Percentiles rank a stretch among this genome's conserved stretches.
These are phyloP conservation scores for Parazoanthus swiftii DNA, from an alignment of 92 coral and sea anemone species.

Conservation along the genomic window DNA sequence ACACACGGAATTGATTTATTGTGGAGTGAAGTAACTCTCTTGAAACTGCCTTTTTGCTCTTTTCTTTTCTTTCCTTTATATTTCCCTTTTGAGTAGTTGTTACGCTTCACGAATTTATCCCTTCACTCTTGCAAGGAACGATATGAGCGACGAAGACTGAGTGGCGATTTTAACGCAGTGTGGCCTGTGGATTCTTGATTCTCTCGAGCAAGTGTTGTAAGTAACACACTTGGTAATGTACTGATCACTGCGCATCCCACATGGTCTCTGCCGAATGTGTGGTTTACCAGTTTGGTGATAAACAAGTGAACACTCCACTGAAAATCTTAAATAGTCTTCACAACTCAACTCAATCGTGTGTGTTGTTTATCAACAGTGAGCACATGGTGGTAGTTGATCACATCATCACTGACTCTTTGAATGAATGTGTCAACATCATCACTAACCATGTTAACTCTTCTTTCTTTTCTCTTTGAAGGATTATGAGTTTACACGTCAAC, in stretches of 20 bases:
- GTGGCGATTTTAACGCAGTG: slow-evolving; percentile 25
- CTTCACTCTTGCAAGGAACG: slow-evolving; percentile 35
- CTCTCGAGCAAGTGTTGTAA: slow-evolving; percentile 27
- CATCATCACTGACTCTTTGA: too few species aligned
- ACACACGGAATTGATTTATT: too few species aligned
- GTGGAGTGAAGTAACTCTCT: too few species aligned
- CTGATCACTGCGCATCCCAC: neutral
- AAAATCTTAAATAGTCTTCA: neutral
- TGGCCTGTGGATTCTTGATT: slow-evolving; percentile 12
- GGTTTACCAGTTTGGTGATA: neutral
- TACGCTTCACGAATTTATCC: neutral
- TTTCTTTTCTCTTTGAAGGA: too few species aligned
- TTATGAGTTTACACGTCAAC: too few species aligned
- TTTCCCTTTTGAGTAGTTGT: neutral
- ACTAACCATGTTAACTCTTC: too few species aligned
- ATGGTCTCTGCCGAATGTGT: neutral
- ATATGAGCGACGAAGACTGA: neutral
- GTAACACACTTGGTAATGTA: neutral
- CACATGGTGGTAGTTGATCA: too few species aligned
- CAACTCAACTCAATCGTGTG: too few species aligned
- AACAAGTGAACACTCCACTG: neutral
- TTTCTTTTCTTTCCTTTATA: too few species aligned
- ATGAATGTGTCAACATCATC: too few species aligned
- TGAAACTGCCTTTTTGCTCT: too few species aligned
- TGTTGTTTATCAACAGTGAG: too few species aligned